A percentile compares a stretch with the other conserved stretches of the same genome.
Conservation (phyloP, 2,797 vertebrate species). For the Xenopus petersii region DNA sequence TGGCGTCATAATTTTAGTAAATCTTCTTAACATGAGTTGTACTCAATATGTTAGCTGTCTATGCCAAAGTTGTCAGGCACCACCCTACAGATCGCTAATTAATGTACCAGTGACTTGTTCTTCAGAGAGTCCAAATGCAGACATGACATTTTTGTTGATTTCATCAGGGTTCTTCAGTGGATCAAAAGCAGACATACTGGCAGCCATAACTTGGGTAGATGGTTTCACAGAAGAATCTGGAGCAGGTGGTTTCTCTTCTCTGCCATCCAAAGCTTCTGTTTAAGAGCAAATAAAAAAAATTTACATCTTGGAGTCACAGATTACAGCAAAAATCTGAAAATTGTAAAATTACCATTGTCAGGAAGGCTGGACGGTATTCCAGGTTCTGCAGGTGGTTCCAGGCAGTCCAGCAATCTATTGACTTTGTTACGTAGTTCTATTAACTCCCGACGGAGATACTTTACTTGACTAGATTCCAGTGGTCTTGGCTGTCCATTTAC, state of each 20-base stretch:
- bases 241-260: conserved; percentile 82
- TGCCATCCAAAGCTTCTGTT: conserved; percentile 81
- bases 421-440: conserved; percentile 98
- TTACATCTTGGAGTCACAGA: too few relatives aligned
- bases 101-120: conserved; percentile 86
- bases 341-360: conserved; percentile 74
- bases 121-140: conserved; percentile 91
- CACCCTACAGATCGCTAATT: neutral
- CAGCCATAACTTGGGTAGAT: conserved; percentile 90
- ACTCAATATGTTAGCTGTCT: too few relatives aligned
- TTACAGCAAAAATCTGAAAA: neutral
- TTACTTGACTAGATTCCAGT: conserved; percentile 96
- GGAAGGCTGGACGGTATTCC: conserved; percentile 75
- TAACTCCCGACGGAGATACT: conserved; percentile 92
- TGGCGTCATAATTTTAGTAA: too few relatives aligned
- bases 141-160: conserved; percentile 98
- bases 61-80: too few relatives aligned
- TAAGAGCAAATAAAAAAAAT: neutral
- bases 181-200: conserved; percentile 98
- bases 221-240: conserved; percentile 82
- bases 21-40: too few relatives aligned
- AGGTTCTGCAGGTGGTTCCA: conserved; percentile 89
- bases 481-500: conserved; percentile 96
- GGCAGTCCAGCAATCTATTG: conserved; percentile 89
- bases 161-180: conserved; percentile 97